Evolutionary conservation across 2,888 invertebrate genomes (phyloP).

Genomic region (Drosophila hamatofila): DNA sequence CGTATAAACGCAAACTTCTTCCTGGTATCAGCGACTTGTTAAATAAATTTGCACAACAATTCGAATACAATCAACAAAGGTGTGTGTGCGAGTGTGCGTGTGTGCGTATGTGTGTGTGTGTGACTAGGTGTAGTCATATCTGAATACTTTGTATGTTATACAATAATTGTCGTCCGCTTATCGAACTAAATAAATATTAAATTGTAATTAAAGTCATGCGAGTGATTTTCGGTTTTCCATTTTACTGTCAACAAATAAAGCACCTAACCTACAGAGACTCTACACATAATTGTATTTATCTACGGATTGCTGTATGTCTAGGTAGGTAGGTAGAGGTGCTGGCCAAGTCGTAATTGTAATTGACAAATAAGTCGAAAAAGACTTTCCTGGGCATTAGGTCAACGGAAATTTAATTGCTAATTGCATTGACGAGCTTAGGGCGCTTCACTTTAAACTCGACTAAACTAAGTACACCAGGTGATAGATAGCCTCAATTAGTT

Average conservation of each 20-base stretch:
- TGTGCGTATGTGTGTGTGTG: conserved; percentile 29
- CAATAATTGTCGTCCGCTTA: conserved; percentile 69
- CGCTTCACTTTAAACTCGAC: conserved; percentile 18
- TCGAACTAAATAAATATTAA: conserved; percentile 81
- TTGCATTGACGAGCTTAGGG: conserved; percentile 59
- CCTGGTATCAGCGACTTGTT: conserved; percentile 56
- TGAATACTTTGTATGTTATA: conserved; percentile 47
- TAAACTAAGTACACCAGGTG: conserved; percentile 56
- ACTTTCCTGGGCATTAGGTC: conserved; percentile 67
- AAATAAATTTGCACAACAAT: conserved; percentile 71
- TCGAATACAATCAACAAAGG: conserved; percentile 30
- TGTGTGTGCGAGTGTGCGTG: conserved; percentile 6
- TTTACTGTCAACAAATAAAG: conserved; percentile 47
- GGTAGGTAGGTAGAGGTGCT: too few species aligned
- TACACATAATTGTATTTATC: conserved; percentile 66
- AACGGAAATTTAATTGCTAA: conserved; percentile 76
- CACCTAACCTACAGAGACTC: conserved; percentile 7
- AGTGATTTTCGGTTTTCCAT: conserved; percentile 61
- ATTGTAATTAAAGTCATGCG: conserved; percentile 83
- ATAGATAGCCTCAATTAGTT: conserved; percentile 74
- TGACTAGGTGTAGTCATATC: conserved; percentile 64
- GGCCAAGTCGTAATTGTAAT: conserved; percentile 61
- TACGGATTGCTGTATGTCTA: conserved; percentile 28
- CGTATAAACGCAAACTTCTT: conserved; percentile 27
- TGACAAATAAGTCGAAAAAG: conserved; percentile 79